These are phyloP conservation scores for Dipodomys stephensi DNA, from an alignment of 2,113 vertebrate genomes.

Conservation along the genomic window DNA sequence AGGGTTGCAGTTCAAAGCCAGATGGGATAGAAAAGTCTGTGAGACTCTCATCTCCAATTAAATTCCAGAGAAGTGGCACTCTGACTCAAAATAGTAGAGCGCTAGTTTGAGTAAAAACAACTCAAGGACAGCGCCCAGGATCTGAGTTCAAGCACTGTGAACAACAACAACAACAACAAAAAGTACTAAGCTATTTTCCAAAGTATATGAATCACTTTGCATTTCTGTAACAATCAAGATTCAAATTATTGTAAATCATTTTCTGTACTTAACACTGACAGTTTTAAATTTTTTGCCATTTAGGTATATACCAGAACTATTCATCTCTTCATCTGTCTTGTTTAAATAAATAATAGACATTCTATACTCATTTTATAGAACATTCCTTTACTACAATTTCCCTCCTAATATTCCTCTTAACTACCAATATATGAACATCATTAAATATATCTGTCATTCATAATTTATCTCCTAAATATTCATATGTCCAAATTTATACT, in stretches of 20 bases:
- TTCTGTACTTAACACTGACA: slow-evolving; percentile 15
- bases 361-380: not conserved
- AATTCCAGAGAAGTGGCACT: too few relatives aligned
- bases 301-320: too few relatives aligned
- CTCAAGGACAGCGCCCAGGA: too few relatives aligned
- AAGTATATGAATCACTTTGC: not conserved
- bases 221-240: slow-evolving; percentile 9
- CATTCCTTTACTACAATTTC: not conserved
- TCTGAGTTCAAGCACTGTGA: too few relatives aligned
- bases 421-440: not conserved
- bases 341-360: slow-evolving; percentile 1
- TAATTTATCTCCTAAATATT: not conserved
- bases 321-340: too few relatives aligned
- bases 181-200: not conserved
- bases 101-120: too few relatives aligned
- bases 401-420: not conserved
- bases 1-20: too few relatives aligned
- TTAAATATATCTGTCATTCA: not conserved
- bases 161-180: too few relatives aligned
- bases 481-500: not conserved
- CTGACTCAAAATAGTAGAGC: too few relatives aligned
- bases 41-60: too few relatives aligned
- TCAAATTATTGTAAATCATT: not conserved
- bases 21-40: too few relatives aligned
- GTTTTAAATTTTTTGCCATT: not conserved